Conservation (phyloP, 2,113 vertebrate genomes). For the Aleadryas rufinucha region DNA sequence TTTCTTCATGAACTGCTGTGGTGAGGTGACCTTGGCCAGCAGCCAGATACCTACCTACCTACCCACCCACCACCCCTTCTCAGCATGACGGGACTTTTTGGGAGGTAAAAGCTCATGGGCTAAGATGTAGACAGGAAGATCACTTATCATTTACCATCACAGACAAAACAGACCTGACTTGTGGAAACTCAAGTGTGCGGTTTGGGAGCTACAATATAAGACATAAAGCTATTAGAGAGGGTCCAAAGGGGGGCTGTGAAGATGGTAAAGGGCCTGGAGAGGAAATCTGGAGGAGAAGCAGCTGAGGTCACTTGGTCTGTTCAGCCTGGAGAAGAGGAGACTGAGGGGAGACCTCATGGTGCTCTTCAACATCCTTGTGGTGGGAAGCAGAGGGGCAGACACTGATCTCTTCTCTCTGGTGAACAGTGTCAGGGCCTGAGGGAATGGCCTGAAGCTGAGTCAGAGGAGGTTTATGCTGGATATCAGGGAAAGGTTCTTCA, state of each 20-base stretch:
- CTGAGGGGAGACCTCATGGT: not conserved
- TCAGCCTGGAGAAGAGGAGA: not conserved
- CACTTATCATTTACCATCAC: not conserved
- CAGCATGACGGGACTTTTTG: rapidly evolving
- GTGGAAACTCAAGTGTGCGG: rapidly evolving
- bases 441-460: not conserved
- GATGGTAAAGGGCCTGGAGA: not conserved
- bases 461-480: not conserved
- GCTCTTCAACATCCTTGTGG: rapidly evolving
- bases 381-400: not conserved
- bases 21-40: not conserved
- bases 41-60: rapidly evolving
- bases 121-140: not conserved
- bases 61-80: not conserved
- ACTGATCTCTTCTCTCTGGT: not conserved
- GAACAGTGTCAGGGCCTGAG: rapidly evolving
- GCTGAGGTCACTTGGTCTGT: not conserved
- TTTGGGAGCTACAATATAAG: not conserved
- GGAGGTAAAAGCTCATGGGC: not conserved
- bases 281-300: not conserved
- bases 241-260: rapidly evolving
- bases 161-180: not conserved
- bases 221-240: not conserved
- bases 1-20: not conserved
- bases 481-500: not conserved